Base-by-base conservation (phyloP, 1,140 invertebrate species). In the Bombus waltoni region DNA sequence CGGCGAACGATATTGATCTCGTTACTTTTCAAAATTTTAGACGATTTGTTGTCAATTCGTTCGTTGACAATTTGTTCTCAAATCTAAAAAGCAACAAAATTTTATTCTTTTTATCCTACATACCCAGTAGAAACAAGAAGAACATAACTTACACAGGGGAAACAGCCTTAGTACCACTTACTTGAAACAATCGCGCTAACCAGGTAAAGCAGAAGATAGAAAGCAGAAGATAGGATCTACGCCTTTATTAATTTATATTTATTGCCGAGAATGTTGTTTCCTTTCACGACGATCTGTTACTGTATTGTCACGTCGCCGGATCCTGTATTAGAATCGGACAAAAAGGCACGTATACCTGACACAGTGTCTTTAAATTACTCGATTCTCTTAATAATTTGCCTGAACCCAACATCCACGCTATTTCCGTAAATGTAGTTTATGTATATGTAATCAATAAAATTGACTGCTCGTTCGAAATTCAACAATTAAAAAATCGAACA, bases 71-170 rank as follows among this genome's bases (percentile, higher is more conserved):
- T 0, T 53, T 2, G 5, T 22, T 53, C 6, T 22, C 6, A 53
- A 53, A 53, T 53, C 18, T 22, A 22, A 22, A 5, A 1, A 53
- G 18, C 15, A 2, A 53, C 0, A 1, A 53, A 53, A 8, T 53
- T 53, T 8, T 8, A 22, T 8, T 22, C 18, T 5, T 53, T 22
- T 0, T 6, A 9, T 9, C 3, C 9, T 28, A 2, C 3, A 59
- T 10, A 9, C 10, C 0, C 13, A 2, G 9, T 28, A 9, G 0
- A 2, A 71, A 22, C 35, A 22, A 1, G 4, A 47, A 18, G 22
- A 44, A 8, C 35, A 22, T 28, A 18, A 57, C 72, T 71, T 32
- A 3, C n/a, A 59, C 2, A 32, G 0, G 47, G 42, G 8, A 28
- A 40, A 2, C 22, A 22, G 1, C 5, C 2, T 8, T 53, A 18